A percentile compares a stretch with the other conserved stretches of the same genome.
Conservation (phyloP, 2,113 vertebrate species). For the Scomber colias region DNA sequence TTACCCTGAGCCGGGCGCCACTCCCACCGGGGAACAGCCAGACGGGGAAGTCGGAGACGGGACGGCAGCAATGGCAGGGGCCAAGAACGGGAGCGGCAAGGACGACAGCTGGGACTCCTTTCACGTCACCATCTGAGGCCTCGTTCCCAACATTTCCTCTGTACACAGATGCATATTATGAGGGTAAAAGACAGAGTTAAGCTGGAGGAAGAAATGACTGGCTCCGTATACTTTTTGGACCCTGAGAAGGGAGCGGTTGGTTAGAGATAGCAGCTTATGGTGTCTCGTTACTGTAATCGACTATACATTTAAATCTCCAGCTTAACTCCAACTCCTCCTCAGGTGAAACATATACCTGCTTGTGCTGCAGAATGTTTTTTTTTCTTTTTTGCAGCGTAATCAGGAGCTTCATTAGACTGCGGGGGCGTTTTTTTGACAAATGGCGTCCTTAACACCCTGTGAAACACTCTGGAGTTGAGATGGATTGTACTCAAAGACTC, state of each 20-base stretch:
- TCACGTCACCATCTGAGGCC: conserved; percentile 82
- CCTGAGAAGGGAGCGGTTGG: conserved; percentile 9
- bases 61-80: conserved; percentile 13
- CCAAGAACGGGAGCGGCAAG: conserved; percentile 76
- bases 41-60: conserved; percentile 70
- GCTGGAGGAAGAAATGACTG: conserved; percentile 1
- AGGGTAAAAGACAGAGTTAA: background rate
- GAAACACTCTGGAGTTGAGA: conserved; percentile 54
- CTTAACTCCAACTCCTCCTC: conserved; percentile 47
- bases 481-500: conserved; percentile 37
- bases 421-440: background rate
- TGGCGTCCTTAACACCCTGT: background rate
- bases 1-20: conserved; percentile 86
- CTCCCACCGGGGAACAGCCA: conserved; percentile 82
- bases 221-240: background rate
- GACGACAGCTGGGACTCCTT: conserved; percentile 90
- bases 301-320: conserved; percentile 18
- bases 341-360: conserved; percentile 52
- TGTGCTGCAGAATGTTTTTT: conserved; percentile 49
- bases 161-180: conserved; percentile 4
- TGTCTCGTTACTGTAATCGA: background rate
- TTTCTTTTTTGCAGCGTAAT: conserved; percentile 37
- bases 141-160: background rate
- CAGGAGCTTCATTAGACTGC: conserved; percentile 35
- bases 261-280: conserved; percentile 4